Evolutionary conservation across 2,113 vertebrate species (phyloP).

Genomic region (Hippocampus guttulatus): DNA sequence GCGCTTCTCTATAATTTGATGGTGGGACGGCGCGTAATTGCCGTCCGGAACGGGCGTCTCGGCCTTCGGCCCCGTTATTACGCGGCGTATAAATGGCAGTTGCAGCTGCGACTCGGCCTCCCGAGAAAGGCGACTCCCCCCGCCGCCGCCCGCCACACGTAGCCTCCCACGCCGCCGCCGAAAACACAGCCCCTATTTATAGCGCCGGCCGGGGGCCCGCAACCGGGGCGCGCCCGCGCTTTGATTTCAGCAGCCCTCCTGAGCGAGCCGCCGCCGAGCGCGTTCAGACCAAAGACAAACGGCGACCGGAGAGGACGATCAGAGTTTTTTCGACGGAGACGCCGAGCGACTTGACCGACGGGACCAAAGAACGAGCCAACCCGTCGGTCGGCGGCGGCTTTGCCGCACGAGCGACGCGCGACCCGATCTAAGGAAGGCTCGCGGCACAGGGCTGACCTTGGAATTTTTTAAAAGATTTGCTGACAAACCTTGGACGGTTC

Average conservation of each 20-base stretch:
- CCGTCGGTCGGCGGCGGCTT: constrained; percentile 30
- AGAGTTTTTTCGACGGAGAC: constrained; percentile 3
- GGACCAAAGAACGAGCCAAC: constrained; percentile 35
- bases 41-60: constrained; percentile 56
- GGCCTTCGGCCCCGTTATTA: constrained; percentile 68
- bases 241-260: constrained; percentile 59
- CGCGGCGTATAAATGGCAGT: constrained; percentile 57
- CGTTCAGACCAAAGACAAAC: constrained; percentile 5
- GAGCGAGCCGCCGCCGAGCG: constrained; percentile 28
- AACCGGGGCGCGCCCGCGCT: constrained; percentile 58
- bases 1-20: constrained; percentile 55
- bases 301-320: constrained; percentile 33
- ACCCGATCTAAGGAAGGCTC: constrained; percentile 23
- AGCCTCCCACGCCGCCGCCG: constrained; percentile 70
- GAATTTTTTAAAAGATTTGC: constrained; percentile 10
- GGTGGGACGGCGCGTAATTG: constrained; percentile 52
- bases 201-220: constrained; percentile 63
- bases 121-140: constrained; percentile 66
- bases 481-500: too few relatives aligned
- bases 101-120: constrained; percentile 58
- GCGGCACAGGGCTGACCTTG: constrained; percentile 12
- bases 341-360: constrained; percentile 36
- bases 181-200: constrained; percentile 78
- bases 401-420: constrained; percentile 35
- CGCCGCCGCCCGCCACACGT: constrained; percentile 53